Evolutionary conservation across 2,113 vertebrate genomes (phyloP).

Genomic region (Arenaria interpres): DNA sequence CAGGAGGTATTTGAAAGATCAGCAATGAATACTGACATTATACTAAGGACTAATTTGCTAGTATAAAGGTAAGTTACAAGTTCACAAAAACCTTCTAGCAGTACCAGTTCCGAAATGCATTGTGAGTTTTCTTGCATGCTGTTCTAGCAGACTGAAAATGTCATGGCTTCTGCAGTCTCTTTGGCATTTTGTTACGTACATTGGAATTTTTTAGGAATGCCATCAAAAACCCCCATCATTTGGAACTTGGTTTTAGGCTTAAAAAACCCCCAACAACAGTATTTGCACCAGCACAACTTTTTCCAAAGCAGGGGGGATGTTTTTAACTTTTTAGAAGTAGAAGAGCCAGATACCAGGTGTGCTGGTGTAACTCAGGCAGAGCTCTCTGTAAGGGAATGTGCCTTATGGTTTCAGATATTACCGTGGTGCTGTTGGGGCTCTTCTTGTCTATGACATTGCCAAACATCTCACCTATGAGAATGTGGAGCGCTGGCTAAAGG

Average conservation of each 20-base stretch:
- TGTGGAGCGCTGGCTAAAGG: constrained; percentile 96
- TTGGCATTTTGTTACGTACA: not conserved
- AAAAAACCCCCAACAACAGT: not conserved
- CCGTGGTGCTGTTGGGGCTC: constrained; percentile 89
- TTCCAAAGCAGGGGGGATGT: not conserved
- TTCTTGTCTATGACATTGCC: constrained; percentile 95
- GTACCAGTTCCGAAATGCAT: not conserved
- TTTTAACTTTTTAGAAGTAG: not conserved
- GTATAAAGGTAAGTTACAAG: not conserved
- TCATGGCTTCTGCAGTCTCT: not conserved
- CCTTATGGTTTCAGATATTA: constrained; percentile 82
- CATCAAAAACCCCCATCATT: accelerated
- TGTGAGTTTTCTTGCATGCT: not conserved
- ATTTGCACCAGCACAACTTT: not conserved
- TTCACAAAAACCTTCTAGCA: not conserved
- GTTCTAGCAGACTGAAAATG: not conserved
- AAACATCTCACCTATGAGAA: constrained; percentile 97
- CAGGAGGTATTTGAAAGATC: not conserved
- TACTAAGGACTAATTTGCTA: not conserved
- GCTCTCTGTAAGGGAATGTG: not conserved
- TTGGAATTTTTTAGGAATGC: not conserved
- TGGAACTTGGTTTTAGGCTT: not conserved
- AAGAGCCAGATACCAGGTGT: accelerated
- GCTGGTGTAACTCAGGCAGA: not conserved
- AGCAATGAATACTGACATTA: not conserved